Percentiles rank a stretch among this genome's conserved stretches.
These are phyloP conservation scores for Lepidochrysops patricia DNA, from an alignment of 2,888 invertebrate species.

Conservation along the genomic window DNA sequence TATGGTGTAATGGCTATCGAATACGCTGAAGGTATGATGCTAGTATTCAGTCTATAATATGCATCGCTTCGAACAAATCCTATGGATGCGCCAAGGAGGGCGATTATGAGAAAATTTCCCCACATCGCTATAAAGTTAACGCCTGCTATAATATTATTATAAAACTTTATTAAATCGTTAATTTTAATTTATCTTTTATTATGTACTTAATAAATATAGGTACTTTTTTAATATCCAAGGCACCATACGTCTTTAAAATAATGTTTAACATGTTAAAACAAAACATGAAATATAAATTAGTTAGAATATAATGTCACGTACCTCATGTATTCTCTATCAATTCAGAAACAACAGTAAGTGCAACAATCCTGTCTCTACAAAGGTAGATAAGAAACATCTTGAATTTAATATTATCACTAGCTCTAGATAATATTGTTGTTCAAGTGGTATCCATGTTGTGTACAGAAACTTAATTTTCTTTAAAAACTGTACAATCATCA, in stretches of 20 bases:
- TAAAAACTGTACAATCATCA: not conserved
- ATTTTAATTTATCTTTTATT: no score
- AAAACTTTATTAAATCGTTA: not conserved
- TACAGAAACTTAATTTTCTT: constrained; percentile 4
- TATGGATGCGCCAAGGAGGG: constrained; percentile 33
- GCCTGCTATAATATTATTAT: not conserved
- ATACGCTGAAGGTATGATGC: constrained; percentile 69
- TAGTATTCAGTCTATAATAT: constrained; percentile 51
- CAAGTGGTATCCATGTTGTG: not conserved
- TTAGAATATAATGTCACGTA: constrained; percentile 29
- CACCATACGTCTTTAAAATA: no score
- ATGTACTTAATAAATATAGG: no score
- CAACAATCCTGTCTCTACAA: constrained; percentile 25
- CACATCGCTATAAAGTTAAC: constrained; percentile 46
- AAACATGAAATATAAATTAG: not conserved
- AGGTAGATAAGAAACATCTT: constrained; percentile 53
- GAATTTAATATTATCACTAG: constrained; percentile 41
- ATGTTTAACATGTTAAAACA: not conserved
- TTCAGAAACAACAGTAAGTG: constrained; percentile 32
- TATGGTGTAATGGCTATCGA: constrained; percentile 68
- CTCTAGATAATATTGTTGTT: constrained; percentile 13
- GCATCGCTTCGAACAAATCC: constrained; percentile 36
- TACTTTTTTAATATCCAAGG: no score
- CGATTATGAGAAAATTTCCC: constrained; percentile 30
- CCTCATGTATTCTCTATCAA: constrained; percentile 38